These are phyloP conservation scores for Eunapius fragilis DNA, from an alignment of 37 sponge, comb jelly and placozoan genomes.

Conservation along the genomic window DNA sequence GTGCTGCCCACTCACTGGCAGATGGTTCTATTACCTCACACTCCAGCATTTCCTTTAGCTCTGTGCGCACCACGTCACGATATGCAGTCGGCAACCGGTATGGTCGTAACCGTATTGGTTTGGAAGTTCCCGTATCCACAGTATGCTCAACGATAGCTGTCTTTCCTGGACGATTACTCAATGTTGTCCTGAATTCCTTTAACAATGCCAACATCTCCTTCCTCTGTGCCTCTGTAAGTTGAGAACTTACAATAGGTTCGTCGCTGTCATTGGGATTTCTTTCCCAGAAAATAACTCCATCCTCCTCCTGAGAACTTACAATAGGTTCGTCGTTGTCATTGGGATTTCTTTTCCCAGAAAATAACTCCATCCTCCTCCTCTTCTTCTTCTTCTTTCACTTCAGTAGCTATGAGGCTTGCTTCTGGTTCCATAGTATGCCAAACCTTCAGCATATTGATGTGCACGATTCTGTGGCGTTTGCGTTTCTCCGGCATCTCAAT, in stretches of 20 bases:
- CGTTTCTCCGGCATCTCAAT: slow-evolving; percentile 4
- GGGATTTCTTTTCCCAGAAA: too few relatives aligned
- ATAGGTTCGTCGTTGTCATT: too few relatives aligned
- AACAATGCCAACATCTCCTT: too few relatives aligned
- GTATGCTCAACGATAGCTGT: too few relatives aligned
- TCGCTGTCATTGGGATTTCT: too few relatives aligned
- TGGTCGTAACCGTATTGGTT: slow-evolving; percentile 19
- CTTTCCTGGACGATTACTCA: too few relatives aligned
- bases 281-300: too few relatives aligned
- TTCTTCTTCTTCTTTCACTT: neutral
- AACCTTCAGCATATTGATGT: slow-evolving; percentile 25
- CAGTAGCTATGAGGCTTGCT: neutral
- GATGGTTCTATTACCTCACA: slow-evolving; percentile 40
- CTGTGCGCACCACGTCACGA: slow-evolving; percentile 7
- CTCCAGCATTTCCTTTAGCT: slow-evolving; percentile 48
- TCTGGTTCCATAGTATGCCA: slow-evolving; percentile 12
- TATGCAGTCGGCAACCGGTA: slow-evolving; percentile 40
- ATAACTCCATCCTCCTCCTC: neutral
- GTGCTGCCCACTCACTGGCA: slow-evolving; percentile 42
- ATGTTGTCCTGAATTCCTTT: too few relatives aligned
- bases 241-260: too few relatives aligned
- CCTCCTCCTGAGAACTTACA: neutral
- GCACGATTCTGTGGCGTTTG: slow-evolving; percentile 6
- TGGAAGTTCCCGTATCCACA: neutral
- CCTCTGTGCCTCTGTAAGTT: too few relatives aligned